Evolutionary conservation across 1,140 invertebrate genomes (phyloP), one percentile per base, ranked within the genome.

Genomic region (Centruroides vittatus): DNA sequence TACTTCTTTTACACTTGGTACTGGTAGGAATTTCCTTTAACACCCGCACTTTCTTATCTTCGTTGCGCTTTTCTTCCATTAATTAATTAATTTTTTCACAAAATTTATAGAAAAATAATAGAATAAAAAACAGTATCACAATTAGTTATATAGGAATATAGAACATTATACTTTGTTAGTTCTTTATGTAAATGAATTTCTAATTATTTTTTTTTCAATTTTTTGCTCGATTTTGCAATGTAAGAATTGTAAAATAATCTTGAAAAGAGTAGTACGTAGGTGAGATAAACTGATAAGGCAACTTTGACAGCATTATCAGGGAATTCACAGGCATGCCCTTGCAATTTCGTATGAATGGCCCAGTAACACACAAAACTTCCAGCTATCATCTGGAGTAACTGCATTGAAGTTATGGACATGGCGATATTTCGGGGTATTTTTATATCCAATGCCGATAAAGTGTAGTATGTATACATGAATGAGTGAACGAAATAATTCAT

Each of bases 391-490:
- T 99, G 95, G 3, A 83, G 78, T 8, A 98, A 79, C 73, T 99
- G 96, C 47, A 94, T 78, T 7, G 83, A 79, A 5, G 95, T 99
- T 67, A 99, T 95, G 57, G 86, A 73, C 86, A 98, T 95, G 47
- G 91, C 85, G 53, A 98, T 82, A 67, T 80, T 82, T 61, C 67
- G 66, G 11, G 94, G 93, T 47, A 94, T 83, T 66, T 80, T 81
- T 72, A 90, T 88, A 54, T 86, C 83, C 80, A 95, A 85, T 53
- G 93, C 89, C 65, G 87, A 82, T 6, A 96, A 74, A 0, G 90
- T 89, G 75, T 96, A 98, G 75, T 99, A 99, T 4, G 88, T 84
- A 76, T 98, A 98, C 96, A 99, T 99, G 65, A 96, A 79, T 62
- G 92, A 89, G 23, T 23, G 23, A 23, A 23, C 23, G 23, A 23